Conservation (phyloP, 2,113 vertebrate genomes). For the Corythornis vintsioides region DNA sequence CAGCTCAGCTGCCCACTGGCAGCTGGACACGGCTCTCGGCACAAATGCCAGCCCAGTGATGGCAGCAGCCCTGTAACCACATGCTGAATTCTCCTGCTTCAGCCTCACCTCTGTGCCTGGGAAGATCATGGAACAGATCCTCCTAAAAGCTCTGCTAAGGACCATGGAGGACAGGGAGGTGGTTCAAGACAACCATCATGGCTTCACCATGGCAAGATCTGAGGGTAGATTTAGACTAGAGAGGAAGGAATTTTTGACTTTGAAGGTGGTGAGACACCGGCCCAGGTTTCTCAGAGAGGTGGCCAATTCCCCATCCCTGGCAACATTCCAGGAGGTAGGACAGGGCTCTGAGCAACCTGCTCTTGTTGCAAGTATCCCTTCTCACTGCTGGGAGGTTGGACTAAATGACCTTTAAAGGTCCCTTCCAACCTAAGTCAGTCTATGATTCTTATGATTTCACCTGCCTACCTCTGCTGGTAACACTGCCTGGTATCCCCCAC, state of each 20-base stretch:
- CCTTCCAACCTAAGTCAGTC: background rate
- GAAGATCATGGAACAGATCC: background rate
- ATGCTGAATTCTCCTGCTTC: background rate
- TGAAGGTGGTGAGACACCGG: background rate
- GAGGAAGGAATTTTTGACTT: background rate
- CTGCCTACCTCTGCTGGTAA: background rate
- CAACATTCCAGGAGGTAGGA: background rate
- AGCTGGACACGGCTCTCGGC: fast-evolving
- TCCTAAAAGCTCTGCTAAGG: background rate
- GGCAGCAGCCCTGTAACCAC: fast-evolving
- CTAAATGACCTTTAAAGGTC: background rate
- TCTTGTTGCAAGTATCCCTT: background rate
- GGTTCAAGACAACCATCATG: background rate
- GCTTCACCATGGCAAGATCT: background rate
- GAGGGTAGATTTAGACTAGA: background rate
- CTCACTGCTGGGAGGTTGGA: background rate
- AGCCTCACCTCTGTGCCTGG: background rate
- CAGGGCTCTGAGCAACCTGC: background rate
- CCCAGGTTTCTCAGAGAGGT: background rate
- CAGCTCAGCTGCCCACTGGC: background rate
- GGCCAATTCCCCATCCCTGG: background rate
- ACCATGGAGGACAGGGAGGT: background rate
- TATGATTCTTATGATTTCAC: background rate
- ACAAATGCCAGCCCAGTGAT: fast-evolving
- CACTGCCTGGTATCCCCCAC: background rate